A percentile compares a stretch with the other conserved stretches of the same genome.
Conservation (phyloP, 2,888 invertebrate genomes). For the Meloe dianella region DNA sequence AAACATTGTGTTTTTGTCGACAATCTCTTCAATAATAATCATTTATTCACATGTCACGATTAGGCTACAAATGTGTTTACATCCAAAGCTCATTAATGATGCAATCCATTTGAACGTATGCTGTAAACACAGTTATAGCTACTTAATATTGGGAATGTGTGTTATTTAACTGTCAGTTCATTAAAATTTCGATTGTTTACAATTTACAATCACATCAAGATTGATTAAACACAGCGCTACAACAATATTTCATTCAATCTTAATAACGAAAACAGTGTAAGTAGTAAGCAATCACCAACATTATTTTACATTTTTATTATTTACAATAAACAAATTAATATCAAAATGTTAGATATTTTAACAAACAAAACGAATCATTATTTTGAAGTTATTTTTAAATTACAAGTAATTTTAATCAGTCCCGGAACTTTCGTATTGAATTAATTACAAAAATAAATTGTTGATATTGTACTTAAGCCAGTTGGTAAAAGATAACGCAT, state of each 20-base stretch:
- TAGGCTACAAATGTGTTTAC: not conserved
- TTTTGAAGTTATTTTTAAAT: not conserved
- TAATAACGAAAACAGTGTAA: too few relatives aligned
- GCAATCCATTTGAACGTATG: not conserved
- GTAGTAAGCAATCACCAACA: too few relatives aligned
- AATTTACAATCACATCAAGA: not conserved
- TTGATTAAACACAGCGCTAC: too few relatives aligned
- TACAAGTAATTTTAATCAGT: not conserved
- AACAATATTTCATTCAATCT: too few relatives aligned
- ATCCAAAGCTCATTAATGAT: not conserved
- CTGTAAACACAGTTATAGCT: not conserved
- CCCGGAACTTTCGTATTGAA: not conserved
- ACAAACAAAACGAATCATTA: not conserved
- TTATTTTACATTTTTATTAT: too few relatives aligned
- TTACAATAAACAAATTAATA: not conserved
- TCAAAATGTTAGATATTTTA: not conserved
- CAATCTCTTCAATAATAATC: too few relatives aligned
- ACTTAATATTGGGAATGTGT: not conserved
- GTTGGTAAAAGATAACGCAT: not conserved
- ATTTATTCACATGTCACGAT: too few relatives aligned
- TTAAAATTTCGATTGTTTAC: not conserved
- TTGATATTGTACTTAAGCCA: not conserved
- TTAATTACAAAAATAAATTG: not conserved
- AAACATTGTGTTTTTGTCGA: too few relatives aligned
- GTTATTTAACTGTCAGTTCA: not conserved